Conservation (phyloP, 2,797 vertebrate species). For the Anomalospiza imberbis region DNA sequence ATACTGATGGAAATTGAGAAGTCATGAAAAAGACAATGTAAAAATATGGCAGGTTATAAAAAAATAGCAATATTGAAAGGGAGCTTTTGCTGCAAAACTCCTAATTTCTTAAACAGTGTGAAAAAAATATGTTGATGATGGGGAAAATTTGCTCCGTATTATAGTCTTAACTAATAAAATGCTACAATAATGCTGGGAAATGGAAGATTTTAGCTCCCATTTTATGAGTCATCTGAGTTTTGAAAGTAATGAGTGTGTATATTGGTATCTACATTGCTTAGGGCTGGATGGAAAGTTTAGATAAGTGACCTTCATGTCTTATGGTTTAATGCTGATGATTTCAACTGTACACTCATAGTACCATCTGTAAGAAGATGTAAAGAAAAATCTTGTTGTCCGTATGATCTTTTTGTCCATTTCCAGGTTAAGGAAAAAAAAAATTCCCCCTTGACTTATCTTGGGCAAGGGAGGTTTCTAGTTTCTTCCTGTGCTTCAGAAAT, state of each 20-base stretch:
- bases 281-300: constrained; percentile 26
- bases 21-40: neutral
- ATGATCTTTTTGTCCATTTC: neutral
- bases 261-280: constrained; percentile 32
- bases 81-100: neutral
- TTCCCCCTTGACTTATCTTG: neutral
- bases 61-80: neutral
- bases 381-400: neutral
- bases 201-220: neutral
- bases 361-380: neutral
- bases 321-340: neutral
- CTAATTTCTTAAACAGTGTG: neutral
- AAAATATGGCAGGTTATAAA: neutral
- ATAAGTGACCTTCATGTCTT: constrained; percentile 34
- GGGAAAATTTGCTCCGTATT: neutral
- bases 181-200: constrained; percentile 1
- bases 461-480: neutral
- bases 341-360: neutral
- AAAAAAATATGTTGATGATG: neutral
- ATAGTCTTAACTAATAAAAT: constrained; percentile 14
- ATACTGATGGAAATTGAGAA: neutral
- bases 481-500: neutral
- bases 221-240: constrained; percentile 37
- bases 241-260: neutral
- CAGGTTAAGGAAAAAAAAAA: neutral